These are phyloP conservation scores for Didymodactylos carnosus DNA, from an alignment of 2,888 invertebrate genomes.

Conservation along the genomic window DNA sequence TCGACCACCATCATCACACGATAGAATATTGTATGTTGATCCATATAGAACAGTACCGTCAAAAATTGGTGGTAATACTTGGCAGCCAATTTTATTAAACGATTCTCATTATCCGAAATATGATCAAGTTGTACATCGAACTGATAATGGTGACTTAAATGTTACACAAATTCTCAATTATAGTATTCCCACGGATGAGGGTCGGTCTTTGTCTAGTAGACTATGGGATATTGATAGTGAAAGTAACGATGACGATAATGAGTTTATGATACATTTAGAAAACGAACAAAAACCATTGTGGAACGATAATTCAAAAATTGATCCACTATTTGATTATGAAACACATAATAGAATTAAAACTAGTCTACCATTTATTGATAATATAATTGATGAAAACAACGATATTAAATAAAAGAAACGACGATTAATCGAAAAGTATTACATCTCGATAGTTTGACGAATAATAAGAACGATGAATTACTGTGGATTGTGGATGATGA, in stretches of 20 bases:
- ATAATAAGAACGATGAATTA: too few species aligned
- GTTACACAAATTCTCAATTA: too few species aligned
- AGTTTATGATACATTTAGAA: too few species aligned
- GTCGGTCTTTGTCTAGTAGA: not conserved
- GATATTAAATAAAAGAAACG: too few species aligned
- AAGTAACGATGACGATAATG: not conserved
- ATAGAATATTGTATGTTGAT: not conserved
- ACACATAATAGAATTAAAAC: too few species aligned
- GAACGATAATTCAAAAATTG: not conserved
- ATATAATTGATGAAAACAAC: not conserved
- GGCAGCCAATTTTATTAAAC: not conserved
- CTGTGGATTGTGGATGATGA: too few species aligned
- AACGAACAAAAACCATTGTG: not conserved
- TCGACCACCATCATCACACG: too few species aligned
- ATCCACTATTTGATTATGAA: too few species aligned
- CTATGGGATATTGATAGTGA: not conserved
- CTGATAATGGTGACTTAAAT: too few species aligned
- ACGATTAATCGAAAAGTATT: not conserved
- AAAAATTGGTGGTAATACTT: not conserved
- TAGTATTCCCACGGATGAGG: not conserved
- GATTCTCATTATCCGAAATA: not conserved
- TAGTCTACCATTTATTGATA: too few species aligned
- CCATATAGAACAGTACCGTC: not conserved
- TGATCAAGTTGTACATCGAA: too few species aligned
- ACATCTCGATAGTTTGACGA: too few species aligned